Conservation (phyloP, 2,797 vertebrate genomes). For the Megaceryle alcyon region DNA sequence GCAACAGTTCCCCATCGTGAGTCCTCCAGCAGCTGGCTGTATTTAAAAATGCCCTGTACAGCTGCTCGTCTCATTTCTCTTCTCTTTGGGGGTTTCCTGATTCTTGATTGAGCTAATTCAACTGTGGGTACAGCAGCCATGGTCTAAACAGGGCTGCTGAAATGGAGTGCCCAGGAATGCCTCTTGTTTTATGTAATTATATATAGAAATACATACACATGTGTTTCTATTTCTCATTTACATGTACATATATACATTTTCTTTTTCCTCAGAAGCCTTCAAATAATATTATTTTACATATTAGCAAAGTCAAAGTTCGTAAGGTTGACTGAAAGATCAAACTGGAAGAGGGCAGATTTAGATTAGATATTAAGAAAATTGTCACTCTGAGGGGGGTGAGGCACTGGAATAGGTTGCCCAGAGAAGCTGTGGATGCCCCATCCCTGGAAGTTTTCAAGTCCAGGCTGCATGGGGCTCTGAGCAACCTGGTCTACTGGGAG, state of each 20-base stretch:
- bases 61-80: not conserved
- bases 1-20: fast-evolving
- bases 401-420: not conserved
- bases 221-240: too few relatives aligned
- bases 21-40: not conserved
- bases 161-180: not conserved
- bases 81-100: too few relatives aligned
- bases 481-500: not conserved
- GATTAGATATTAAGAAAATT: not conserved
- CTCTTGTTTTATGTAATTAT: fast-evolving
- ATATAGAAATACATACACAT: fast-evolving
- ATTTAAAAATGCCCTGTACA: fast-evolving
- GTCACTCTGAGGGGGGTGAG: too few relatives aligned
- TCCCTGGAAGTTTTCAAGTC: not conserved
- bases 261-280: not conserved
- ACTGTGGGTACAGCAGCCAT: not conserved
- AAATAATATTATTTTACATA: fast-evolving
- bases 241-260: fast-evolving
- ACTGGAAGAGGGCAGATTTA: not conserved
- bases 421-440: not conserved
- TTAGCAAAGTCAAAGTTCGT: fast-evolving
- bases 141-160: not conserved
- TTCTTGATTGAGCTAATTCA: not conserved
- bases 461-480: not conserved
- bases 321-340: not conserved